Base-by-base conservation (phyloP, 2,113 vertebrate genomes). In the Xiphias gladius region DNA sequence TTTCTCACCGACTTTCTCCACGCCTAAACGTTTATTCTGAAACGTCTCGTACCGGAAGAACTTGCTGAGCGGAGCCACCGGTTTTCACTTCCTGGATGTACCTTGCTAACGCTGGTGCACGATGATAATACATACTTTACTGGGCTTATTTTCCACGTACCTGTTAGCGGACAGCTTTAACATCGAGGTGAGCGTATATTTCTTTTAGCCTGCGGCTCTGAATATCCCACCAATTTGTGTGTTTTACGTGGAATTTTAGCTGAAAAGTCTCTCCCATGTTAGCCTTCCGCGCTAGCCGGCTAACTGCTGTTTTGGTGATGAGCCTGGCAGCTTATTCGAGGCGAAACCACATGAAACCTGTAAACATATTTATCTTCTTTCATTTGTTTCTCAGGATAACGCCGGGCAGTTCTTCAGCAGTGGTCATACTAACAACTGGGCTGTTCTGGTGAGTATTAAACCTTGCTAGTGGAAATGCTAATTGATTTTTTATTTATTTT, bases 361-460 rank as follows among this genome's bases (percentile, higher is more conserved):
- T 35, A 35, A 35, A 50, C 41, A 28, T 0, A 14, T 7, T 17
- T 0, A 39, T 65, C 16, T 26, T 66, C 0, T 62, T 26, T 63
- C 7, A 1, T 22, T 22, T 67, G 37, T 70, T 37, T 13, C 86
- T 59, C 81, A 99, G 98, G 93, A 95, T 13, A 95, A 95, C 92
- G 95, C 96, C 5, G 94, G 95, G 3, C 96, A 98, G 58, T 97
- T 99, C 86, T 97, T 99, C 78, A 96, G 93, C 95, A 99, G 97
- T 69, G 96, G 97, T 5, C 98, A 99, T 65, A 99, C 98, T 13
- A 99, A 99, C 85, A 99, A 99, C 93, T 99, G 98, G 98, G 98
- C 98, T 1, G 97, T 99, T 73, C 88, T 99, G 95, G 98, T 99
- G 74, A 93, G 95, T 79, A 35, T 68, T 64, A 0, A 54, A 14